Conservation (phyloP, 2,888 invertebrate genomes). For the Torymus tubicola region DNA sequence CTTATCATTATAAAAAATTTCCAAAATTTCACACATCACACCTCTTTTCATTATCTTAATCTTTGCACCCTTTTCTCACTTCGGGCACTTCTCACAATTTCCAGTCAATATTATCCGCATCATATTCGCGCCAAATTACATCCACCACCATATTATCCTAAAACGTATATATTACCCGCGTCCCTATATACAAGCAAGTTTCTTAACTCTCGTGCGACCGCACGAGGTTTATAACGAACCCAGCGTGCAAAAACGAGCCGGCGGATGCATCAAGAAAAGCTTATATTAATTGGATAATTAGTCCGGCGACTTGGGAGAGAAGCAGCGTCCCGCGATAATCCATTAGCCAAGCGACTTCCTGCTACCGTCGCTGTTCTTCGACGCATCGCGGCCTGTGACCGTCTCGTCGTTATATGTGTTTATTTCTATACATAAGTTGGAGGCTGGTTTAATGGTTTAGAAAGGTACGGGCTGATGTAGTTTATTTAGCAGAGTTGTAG, state of each 20-base stretch:
- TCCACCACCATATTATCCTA: too few species aligned
- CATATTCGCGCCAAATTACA: too few species aligned
- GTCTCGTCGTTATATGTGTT: constrained; percentile 37
- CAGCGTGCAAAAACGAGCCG: neutral
- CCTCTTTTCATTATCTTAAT: too few species aligned
- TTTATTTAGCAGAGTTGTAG: too few species aligned
- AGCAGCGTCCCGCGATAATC: constrained; percentile 27
- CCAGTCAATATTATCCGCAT: too few species aligned
- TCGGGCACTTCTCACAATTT: too few species aligned
- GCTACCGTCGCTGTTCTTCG: constrained; percentile 11
- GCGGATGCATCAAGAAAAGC: constrained; percentile 46
- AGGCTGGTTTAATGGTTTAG: too few species aligned
- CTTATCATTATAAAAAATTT: too few species aligned
- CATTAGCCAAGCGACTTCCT: constrained; percentile 38
- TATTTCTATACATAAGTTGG: constrained; percentile 8
- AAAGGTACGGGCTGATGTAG: too few species aligned
- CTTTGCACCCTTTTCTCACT: too few species aligned
- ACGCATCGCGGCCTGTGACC: neutral
- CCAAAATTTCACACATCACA: too few species aligned
- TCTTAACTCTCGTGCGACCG: neutral
- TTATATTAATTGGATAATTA: constrained; percentile 54
- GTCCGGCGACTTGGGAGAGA: neutral
- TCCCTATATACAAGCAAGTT: neutral
- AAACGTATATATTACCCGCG: too few species aligned
- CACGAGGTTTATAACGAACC: constrained; percentile 38